Percentiles rank a stretch among this genome's conserved stretches.
Conservation (phyloP, 1,140 invertebrate genomes). For the Drosophila neocordata region DNA sequence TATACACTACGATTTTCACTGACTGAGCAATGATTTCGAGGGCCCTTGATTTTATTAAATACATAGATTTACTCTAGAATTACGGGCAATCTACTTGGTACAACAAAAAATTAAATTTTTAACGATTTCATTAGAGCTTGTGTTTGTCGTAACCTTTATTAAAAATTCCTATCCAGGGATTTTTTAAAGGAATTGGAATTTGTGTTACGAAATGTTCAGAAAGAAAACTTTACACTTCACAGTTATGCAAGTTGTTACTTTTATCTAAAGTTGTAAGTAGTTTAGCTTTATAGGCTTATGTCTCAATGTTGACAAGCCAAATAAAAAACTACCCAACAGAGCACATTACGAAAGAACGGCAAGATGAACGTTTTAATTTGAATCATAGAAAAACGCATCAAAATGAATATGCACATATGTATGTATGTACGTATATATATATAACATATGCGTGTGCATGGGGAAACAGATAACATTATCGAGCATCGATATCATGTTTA, state of each 20-base stretch:
- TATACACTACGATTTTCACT: no score
- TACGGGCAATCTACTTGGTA: no score
- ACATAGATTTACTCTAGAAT: no score
- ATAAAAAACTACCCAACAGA: background rate
- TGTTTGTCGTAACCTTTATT: no score
- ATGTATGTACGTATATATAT: background rate
- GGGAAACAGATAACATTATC: background rate
- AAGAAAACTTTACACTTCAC: no score
- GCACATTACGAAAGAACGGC: background rate
- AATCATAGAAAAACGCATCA: background rate
- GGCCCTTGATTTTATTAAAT: no score
- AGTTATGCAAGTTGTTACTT: background rate
- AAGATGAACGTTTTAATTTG: background rate
- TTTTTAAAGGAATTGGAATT: no score
- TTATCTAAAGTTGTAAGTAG: background rate
- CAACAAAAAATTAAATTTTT: no score
- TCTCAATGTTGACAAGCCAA: background rate
- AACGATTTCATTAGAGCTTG: no score
- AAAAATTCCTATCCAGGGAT: no score
- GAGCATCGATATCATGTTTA: background rate
- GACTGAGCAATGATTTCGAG: no score
- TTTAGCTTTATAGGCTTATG: background rate
- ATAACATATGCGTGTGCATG: background rate
- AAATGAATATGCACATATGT: background rate
- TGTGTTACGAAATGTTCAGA: no score